A percentile compares a stretch with the other conserved stretches of the same genome.
Evolutionary conservation across 2,888 invertebrate genomes (phyloP).

Genomic region (Thecophora atra): DNA sequence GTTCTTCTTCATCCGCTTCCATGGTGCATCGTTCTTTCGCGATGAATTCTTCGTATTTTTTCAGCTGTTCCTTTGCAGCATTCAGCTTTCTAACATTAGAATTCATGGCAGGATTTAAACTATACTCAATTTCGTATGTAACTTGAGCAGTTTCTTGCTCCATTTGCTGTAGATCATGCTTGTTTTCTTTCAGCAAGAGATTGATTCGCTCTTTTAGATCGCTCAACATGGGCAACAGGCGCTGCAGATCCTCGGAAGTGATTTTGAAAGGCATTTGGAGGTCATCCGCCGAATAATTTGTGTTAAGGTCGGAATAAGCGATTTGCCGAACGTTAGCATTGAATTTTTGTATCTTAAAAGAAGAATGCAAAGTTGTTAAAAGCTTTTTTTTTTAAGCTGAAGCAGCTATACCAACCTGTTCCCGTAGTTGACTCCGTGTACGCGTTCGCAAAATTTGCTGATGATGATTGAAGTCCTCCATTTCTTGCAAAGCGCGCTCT

Average conservation of each 20-base stretch:
- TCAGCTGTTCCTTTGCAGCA: constrained; percentile 34
- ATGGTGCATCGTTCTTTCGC: constrained; percentile 34
- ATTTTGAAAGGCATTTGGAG: constrained; percentile 50
- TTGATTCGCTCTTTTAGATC: constrained; percentile 26
- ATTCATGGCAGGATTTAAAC: constrained; percentile 36
- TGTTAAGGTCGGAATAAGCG: constrained; percentile 46
- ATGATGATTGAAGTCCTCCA: constrained; percentile 52
- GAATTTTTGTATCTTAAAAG: constrained; percentile 46
- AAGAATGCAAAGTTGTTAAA: background rate
- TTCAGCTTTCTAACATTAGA: constrained; percentile 38
- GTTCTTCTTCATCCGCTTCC: constrained; percentile 36
- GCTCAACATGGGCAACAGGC: constrained; percentile 39
- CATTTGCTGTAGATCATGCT: constrained; percentile 26
- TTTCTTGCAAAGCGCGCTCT: constrained; percentile 50
- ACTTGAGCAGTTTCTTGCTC: constrained; percentile 34
- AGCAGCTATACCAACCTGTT: constrained; percentile 45
- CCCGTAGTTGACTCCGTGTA: constrained; percentile 53
- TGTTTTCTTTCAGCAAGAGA: constrained; percentile 29
- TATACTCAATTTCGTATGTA: constrained; percentile 35
- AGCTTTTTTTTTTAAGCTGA: constrained; percentile 6
- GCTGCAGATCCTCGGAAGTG: constrained; percentile 38
- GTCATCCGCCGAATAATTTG: constrained; percentile 41
- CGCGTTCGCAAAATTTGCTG: constrained; percentile 55
- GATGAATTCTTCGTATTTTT: constrained; percentile 38
- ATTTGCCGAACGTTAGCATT: constrained; percentile 51